phyloP scores from a whole-genome alignment of 2,888 invertebrate genomes.

The Pseudococcus viburni region DNA sequence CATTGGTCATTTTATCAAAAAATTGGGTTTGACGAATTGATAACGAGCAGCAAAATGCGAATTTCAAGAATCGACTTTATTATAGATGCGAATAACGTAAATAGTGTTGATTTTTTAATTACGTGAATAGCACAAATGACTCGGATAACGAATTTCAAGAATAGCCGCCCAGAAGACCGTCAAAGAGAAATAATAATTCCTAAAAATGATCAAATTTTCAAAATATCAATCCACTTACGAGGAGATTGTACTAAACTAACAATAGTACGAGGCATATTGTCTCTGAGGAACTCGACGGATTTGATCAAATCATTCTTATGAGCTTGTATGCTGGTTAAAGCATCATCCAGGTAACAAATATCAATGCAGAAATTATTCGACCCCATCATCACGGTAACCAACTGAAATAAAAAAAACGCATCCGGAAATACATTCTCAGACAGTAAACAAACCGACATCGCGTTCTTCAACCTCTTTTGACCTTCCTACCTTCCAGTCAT shows the following conservation, averaged over 20 bases:
- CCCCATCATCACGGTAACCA: conserved; percentile 76
- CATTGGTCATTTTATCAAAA: too few species aligned
- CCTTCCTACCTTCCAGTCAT: conserved; percentile 77
- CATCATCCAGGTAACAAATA: conserved; percentile 73
- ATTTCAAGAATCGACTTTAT: too few species aligned
- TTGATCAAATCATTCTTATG: conserved; percentile 74
- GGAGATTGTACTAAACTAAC: conserved; percentile 75
- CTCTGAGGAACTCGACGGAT: conserved; percentile 74
- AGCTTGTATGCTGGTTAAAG: conserved; percentile 71
- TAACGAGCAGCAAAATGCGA: too few species aligned
- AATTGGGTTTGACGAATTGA: too few species aligned
- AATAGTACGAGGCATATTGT: conserved; percentile 77
- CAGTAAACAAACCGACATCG: background rate
- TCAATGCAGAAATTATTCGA: conserved; percentile 77
- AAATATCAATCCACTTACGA: conserved; percentile 70
- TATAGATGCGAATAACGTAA: too few species aligned
- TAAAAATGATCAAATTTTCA: too few species aligned
- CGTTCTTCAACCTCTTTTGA: conserved; percentile 41
- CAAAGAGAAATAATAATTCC: too few species aligned
- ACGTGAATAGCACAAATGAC: too few species aligned
- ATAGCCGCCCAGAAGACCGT: too few species aligned
- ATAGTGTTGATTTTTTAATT: too few species aligned
- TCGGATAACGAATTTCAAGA: too few species aligned
- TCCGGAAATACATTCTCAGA: background rate
- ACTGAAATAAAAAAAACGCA: conserved; percentile 70